Conservation (phyloP, 1,140 invertebrate species). For the Ectropis grisescens region DNA sequence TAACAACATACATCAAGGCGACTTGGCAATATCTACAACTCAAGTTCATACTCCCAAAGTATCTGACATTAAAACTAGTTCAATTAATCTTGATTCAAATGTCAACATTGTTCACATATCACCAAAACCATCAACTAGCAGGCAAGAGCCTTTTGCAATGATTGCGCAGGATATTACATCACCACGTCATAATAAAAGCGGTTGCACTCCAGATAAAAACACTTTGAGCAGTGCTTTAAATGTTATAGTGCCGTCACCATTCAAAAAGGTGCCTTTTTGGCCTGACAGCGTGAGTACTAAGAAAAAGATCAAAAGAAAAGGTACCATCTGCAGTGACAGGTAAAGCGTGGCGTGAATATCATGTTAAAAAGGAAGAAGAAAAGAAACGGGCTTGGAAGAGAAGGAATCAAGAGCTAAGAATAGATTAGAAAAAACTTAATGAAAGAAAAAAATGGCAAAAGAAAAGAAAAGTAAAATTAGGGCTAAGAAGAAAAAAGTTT, state of each 20-base stretch:
- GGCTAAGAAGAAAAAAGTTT: conserved; percentile 4
- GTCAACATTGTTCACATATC: too few relatives aligned
- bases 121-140: too few relatives aligned
- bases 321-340: conserved; percentile 12
- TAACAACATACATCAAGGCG: too few relatives aligned
- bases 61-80: too few relatives aligned
- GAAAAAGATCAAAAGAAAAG: conserved; percentile 11
- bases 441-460: conserved; percentile 9
- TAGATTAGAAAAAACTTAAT: conserved; percentile 9
- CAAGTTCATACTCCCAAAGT: too few relatives aligned
- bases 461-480: conserved; percentile 9
- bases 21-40: too few relatives aligned
- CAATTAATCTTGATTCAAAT: too few relatives aligned
- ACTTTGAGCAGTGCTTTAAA: conserved; percentile 7
- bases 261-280: conserved; percentile 13
- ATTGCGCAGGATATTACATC: too few relatives aligned
- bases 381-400: conserved; percentile 10
- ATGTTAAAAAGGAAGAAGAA: conserved; percentile 9
- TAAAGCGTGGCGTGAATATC: conserved; percentile 13
- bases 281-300: conserved; percentile 10
- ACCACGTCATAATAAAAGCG: too few relatives aligned
- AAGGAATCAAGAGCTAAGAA: conserved; percentile 10
- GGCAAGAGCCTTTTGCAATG: too few relatives aligned
- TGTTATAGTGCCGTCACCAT: conserved; percentile 14
- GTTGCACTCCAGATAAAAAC: conserved; percentile 3